Evolutionary conservation across 2,797 vertebrate genomes (phyloP).

Genomic region (Menidia menidia): DNA sequence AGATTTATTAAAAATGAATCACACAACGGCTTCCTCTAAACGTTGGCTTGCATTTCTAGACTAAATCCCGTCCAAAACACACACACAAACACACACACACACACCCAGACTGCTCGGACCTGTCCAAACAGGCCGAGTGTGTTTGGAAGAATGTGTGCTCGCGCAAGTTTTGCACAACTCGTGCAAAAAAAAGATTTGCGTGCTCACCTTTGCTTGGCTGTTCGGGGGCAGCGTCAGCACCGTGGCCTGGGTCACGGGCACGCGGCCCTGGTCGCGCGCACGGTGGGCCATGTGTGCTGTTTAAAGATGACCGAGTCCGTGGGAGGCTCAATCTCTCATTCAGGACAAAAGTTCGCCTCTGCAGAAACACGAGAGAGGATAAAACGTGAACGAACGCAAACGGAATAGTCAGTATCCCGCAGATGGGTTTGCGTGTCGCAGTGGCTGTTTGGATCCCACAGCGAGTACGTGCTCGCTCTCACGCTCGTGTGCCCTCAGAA

Average conservation of each 20-base stretch:
- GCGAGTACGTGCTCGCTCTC: slow-evolving; percentile 20
- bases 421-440: slow-evolving; percentile 18
- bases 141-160: neutral
- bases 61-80: neutral
- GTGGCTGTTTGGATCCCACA: neutral
- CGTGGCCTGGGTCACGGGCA: slow-evolving; percentile 80
- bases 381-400: too few relatives aligned
- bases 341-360: slow-evolving; percentile 23
- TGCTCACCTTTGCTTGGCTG: slow-evolving; percentile 85
- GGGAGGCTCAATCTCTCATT: slow-evolving; percentile 22
- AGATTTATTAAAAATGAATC: neutral
- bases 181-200: rapidly evolving
- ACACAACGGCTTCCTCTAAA: too few relatives aligned
- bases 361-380: neutral
- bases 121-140: neutral
- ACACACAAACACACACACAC: too few relatives aligned
- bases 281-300: slow-evolving; percentile 88
- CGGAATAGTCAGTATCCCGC: too few relatives aligned
- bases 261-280: slow-evolving; percentile 82
- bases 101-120: neutral
- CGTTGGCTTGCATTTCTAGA: neutral
- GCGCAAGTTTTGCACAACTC: neutral
- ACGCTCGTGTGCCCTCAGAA: neutral
- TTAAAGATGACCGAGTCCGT: slow-evolving; percentile 23
- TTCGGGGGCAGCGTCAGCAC: slow-evolving; percentile 79